Evolutionary conservation across 2,888 invertebrate genomes (phyloP), one percentile per base, ranked within the genome.

Genomic region (Meloe dianella): DNA sequence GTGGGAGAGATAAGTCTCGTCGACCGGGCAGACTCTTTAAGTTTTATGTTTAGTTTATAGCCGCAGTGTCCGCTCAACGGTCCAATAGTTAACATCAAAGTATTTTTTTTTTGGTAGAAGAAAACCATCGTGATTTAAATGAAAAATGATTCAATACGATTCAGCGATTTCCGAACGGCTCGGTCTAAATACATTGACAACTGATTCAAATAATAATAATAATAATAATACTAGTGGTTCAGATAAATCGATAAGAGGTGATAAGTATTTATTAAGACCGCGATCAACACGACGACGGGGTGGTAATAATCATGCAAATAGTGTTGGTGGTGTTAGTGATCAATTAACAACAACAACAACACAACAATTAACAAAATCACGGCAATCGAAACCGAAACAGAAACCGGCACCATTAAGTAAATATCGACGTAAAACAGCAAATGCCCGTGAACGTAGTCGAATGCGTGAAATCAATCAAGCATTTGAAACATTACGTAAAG

Each of bases 401-500:
- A 83, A 84, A 76, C 79, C 84, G 24, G 83, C 85, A 8, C 90
- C 90, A 9, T 80, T 91, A 64, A 89, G 89, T 79, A 91, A 90
- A 80, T 90, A 91, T 82, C 82, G 90, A 27, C 84, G 91, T 71
- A 88, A 88, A 82, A 90, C 90, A 24, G 91, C 91, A 4, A 91
- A 91, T 79, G 89, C 89, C 0, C 79, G 91, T 6, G 91, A 91
- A 77, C 84, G 96, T 32, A 91, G 91, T 73, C 88, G 96, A 64
- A 96, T 96, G 95, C 87, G 92, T 60, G 95, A 95, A 81, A 95
- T 96, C 75, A 96, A 96, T 84, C 88, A 89, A 68, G 96, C 95
- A 0, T 96, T 96, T 83, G 95, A 95, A 80, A 88, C 90, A 1
- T 85, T 96, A 9, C 87, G 94, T 27, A 87, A 88, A n/a, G 92